Conservation (phyloP, 1,140 invertebrate genomes). For the Acromyrmex echinatior region DNA sequence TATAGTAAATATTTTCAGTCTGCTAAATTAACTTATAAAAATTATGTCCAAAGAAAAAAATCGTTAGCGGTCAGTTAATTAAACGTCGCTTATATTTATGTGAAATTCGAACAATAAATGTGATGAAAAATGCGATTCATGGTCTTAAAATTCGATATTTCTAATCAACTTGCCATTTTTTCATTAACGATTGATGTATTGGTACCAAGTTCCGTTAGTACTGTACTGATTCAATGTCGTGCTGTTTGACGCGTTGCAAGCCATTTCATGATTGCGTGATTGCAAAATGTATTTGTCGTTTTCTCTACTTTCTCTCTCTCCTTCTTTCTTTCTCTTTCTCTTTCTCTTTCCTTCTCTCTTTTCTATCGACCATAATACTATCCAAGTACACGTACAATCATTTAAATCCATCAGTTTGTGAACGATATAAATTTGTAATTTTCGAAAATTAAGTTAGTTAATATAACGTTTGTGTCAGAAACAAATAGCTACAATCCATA, state of each 20-base stretch:
- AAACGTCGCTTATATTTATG: slow-evolving; percentile 10
- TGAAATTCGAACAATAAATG: slow-evolving; percentile 13
- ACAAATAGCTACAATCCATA: neutral
- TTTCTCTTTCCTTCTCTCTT: neutral
- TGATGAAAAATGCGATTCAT: slow-evolving; percentile 20
- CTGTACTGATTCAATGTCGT: slow-evolving; percentile 6
- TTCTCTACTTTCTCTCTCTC: neutral
- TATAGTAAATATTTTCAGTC: neutral
- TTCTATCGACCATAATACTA: neutral
- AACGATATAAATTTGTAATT: slow-evolving; percentile 13
- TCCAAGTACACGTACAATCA: neutral
- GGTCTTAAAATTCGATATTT: slow-evolving; percentile 55
- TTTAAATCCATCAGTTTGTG: neutral
- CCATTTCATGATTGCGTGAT: slow-evolving; percentile 68
- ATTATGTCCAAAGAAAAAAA: neutral
- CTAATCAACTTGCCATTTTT: slow-evolving; percentile 55
- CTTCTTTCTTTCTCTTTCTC: neutral
- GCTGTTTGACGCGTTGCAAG: slow-evolving; percentile 21
- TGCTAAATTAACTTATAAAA: neutral
- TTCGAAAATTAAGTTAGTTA: neutral
- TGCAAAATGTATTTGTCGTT: slow-evolving; percentile 57
- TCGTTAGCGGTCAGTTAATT: slow-evolving; percentile 4
- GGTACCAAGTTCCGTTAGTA: slow-evolving; percentile 55
- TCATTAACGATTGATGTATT: slow-evolving; percentile 43
- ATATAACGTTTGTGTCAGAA: neutral